Evolutionary conservation across 2,797 vertebrate species (phyloP).

Genomic region (Cuniculus paca): DNA sequence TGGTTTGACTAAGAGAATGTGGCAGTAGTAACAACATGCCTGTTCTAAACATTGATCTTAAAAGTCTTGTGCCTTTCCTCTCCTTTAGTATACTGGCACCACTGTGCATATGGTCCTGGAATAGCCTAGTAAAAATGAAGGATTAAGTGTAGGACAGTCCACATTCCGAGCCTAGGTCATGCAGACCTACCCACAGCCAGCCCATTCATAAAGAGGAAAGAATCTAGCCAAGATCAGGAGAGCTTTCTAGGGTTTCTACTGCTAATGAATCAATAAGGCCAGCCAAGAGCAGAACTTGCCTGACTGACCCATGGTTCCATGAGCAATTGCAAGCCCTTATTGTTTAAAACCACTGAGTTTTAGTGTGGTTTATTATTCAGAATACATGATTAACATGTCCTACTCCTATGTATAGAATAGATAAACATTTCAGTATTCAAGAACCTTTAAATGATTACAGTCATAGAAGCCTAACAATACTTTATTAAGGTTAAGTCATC

Average conservation of each 20-base stretch:
- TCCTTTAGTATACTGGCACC: background rate
- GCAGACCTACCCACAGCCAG: background rate
- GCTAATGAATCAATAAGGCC: background rate
- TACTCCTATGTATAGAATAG: background rate
- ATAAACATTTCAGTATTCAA: background rate
- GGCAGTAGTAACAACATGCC: background rate
- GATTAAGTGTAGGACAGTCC: background rate
- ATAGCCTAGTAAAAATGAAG: background rate
- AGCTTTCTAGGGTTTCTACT: background rate
- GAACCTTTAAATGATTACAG: background rate
- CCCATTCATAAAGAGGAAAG: background rate
- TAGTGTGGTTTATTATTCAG: background rate
- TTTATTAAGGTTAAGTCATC: background rate
- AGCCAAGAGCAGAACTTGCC: background rate
- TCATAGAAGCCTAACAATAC: background rate
- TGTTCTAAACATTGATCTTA: background rate
- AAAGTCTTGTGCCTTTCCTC: background rate
- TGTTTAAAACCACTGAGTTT: constrained; percentile 25
- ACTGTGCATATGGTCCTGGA: background rate
- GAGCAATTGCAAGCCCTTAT: background rate
- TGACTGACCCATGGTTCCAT: background rate
- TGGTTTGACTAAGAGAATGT: background rate
- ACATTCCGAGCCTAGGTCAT: background rate
- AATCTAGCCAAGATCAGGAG: background rate
- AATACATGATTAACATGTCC: background rate